Percentiles rank a stretch among this genome's conserved stretches.
These are phyloP conservation scores for Coluber constrictor DNA, from an alignment of 2,797 vertebrate species.

Conservation along the genomic window DNA sequence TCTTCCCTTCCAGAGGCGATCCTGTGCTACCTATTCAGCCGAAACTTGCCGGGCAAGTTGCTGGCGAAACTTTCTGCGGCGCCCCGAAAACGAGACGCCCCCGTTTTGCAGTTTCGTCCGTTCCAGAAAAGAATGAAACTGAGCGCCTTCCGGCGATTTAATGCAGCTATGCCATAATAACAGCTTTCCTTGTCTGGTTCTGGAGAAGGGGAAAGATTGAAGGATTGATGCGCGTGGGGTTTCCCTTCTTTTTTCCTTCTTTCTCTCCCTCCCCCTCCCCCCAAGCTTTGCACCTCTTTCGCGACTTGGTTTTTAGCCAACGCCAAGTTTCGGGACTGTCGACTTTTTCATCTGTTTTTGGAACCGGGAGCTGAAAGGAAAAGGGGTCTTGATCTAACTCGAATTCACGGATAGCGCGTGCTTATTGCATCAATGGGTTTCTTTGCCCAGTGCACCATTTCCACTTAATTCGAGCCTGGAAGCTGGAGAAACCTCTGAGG, in stretches of 20 bases:
- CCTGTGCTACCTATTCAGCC: not conserved
- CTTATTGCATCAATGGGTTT: not conserved
- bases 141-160: not conserved
- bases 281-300: not conserved
- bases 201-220: not conserved
- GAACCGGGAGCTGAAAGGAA: not conserved
- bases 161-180: not conserved
- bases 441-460: not conserved
- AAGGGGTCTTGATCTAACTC: not conserved
- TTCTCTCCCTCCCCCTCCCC: accelerated
- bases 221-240: not conserved
- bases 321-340: no score
- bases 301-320: not conserved
- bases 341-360: not conserved
- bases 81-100: not conserved
- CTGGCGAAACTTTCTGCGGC: constrained; percentile 18
- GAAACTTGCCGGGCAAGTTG: constrained; percentile 41
- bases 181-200: not conserved
- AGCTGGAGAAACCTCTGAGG: not conserved
- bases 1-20: not conserved
- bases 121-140: not conserved
- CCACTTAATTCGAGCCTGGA: not conserved
- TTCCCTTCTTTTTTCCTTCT: not conserved
- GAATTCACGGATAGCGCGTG: not conserved
- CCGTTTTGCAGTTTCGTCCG: not conserved